Evolutionary conservation across 2,113 vertebrate genomes (phyloP), one percentile per base, ranked within the genome.

Genomic region (Herpailurus yagouaroundi): DNA sequence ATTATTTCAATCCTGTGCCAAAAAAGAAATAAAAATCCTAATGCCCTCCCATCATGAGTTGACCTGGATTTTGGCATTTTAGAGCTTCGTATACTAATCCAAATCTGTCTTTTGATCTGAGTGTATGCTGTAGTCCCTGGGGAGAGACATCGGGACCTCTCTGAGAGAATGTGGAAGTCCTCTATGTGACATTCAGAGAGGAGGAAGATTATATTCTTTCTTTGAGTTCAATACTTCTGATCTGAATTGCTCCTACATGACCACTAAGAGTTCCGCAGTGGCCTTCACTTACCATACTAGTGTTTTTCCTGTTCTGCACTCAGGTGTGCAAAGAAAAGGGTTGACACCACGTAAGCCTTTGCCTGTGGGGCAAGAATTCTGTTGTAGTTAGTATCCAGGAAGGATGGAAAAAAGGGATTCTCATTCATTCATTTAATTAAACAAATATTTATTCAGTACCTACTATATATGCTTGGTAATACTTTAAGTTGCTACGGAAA

Each of bases 251-350:
- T 50, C 29, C 18, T 79, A 33, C 45, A 6, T 50, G 45, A 29
- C 16, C 27, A 11, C 38, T 74, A 31, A 80, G 10, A 38, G 18
- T 91, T 36, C 25, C 41, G 4, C 5, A 1, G 0, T 66, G 36
- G 3, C 31, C 9, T 79, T 50, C 77, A n/a, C 4, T 13, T 66
- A 25, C 0, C 15, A 21, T 15, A 2, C 7, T 3, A 3, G 41
- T 95, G 19, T 16, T 71, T 69, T 87, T 14, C 21, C 13, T 57
- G 23, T 52, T 1, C 9, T 31, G n/a, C 8, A 79, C 25, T 69
- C 13, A 36, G 69, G 16, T 57, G 12, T 45, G 60, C 3, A 45
- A 66, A 29, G 57, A 69, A 69, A 92, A 73, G 11, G 50, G 55
- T 7, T n/a, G n/a, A 15, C 2, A 33, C 4, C 16, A 50, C 0